phyloP scores from a whole-genome alignment of 2,888 invertebrate species.

The Xestia rhomboidea region DNA sequence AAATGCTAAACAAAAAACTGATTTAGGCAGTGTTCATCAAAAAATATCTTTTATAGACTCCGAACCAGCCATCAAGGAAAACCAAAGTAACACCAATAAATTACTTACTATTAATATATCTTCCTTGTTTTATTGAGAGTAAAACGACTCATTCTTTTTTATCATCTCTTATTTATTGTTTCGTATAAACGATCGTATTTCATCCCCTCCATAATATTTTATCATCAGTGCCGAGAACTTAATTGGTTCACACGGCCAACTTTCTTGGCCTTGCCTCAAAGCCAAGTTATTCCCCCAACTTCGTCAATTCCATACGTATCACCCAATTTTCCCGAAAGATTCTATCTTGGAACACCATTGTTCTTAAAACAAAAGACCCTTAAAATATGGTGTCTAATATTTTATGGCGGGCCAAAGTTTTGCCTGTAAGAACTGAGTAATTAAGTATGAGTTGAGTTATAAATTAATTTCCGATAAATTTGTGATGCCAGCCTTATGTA shows the following conservation, averaged over 20 bases:
- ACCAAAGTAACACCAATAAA: constrained; percentile 45
- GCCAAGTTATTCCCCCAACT: constrained; percentile 60
- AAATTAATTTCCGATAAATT: constrained; percentile 67
- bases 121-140: constrained; percentile 44
- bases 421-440: constrained; percentile 47
- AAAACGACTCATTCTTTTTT: constrained; percentile 48
- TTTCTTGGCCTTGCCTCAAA: constrained; percentile 66
- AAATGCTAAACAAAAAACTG: constrained; percentile 1
- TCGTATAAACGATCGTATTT: constrained; percentile 51
- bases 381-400: constrained; percentile 68
- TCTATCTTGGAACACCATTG: constrained; percentile 61
- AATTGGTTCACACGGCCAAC: constrained; percentile 65
- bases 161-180: constrained; percentile 59
- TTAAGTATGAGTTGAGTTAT: constrained; percentile 59
- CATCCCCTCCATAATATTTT: constrained; percentile 56
- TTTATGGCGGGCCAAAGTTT: constrained; percentile 60
- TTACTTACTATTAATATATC: constrained; percentile 44
- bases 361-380: constrained; percentile 61
- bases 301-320: constrained; percentile 65
- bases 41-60: constrained; percentile 5
- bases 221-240: constrained; percentile 54
- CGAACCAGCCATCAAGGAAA: constrained; percentile 15
- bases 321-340: constrained; percentile 63
- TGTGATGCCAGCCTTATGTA: constrained; percentile 27
- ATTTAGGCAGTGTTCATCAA: constrained; percentile 19